These are phyloP conservation scores for Trichogramma evanescens DNA, from an alignment of 2,888 invertebrate genomes.

Conservation along the genomic window DNA sequence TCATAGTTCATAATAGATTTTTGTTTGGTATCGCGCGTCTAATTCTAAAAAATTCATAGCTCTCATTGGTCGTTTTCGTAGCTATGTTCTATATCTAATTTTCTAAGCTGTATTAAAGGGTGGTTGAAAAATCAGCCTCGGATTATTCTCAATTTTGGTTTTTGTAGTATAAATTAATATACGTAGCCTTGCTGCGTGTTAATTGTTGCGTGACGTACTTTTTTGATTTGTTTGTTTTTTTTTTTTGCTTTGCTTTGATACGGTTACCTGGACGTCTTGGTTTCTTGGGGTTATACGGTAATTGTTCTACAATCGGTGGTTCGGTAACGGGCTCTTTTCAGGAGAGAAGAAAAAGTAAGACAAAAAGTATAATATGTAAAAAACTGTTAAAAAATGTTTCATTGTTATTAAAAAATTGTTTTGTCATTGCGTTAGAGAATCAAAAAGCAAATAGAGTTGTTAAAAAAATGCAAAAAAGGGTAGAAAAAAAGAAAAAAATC, in stretches of 20 bases:
- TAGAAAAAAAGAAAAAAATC: conserved; percentile 1
- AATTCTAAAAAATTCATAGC: too few relatives aligned
- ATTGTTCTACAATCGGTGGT: conserved; percentile 3
- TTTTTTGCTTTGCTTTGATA: conserved; percentile 11
- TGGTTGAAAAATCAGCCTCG: too few relatives aligned
- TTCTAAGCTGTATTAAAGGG: too few relatives aligned
- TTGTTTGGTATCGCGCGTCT: too few relatives aligned
- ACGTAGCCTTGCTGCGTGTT: too few relatives aligned
- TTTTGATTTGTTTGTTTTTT: conserved; percentile 3
- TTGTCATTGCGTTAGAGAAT: too few relatives aligned
- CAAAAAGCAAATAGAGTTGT: background rate
- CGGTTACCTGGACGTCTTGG: conserved; percentile 20
- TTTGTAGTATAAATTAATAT: too few relatives aligned
- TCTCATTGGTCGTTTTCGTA: too few relatives aligned
- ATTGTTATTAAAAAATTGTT: background rate
- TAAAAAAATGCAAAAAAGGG: conserved; percentile 3
- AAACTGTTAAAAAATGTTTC: background rate
- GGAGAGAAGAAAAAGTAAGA: conserved; percentile 14
- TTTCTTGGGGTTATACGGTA: conserved; percentile 17
- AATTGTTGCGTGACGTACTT: too few relatives aligned
- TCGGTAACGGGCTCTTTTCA: background rate
- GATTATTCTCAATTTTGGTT: too few relatives aligned
- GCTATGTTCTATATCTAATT: too few relatives aligned
- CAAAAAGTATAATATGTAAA: background rate
- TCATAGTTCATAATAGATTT: too few relatives aligned